These are phyloP conservation scores for Eretmochelys imbricata DNA, from an alignment of 2,113 vertebrate species.

Conservation along the genomic window DNA sequence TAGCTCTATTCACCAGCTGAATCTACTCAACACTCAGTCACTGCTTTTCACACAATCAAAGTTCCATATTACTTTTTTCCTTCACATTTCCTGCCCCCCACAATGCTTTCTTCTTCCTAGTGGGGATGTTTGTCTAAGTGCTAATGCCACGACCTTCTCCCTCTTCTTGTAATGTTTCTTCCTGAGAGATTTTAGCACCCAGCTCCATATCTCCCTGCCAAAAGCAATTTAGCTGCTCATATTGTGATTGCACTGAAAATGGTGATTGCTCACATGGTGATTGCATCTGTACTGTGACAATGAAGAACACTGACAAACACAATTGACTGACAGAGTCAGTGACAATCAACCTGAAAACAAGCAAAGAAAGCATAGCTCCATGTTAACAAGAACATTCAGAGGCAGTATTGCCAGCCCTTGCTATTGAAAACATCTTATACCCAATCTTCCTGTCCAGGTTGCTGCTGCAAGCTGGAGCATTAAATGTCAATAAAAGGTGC, in stretches of 20 bases:
- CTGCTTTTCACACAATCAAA: not conserved
- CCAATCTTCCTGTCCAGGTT: not conserved
- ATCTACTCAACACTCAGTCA: not conserved
- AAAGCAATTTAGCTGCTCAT: not conserved
- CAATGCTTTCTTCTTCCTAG: accelerated
- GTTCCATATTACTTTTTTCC: not conserved
- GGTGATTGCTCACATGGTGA: not conserved
- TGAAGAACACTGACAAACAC: not conserved
- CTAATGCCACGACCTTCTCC: accelerated
- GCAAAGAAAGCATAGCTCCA: not conserved
- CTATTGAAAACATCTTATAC: not conserved
- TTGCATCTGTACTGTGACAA: not conserved
- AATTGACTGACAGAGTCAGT: not conserved
- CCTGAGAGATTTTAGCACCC: not conserved
- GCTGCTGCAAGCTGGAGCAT: not conserved
- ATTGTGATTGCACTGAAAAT: not conserved
- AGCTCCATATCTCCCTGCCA: not conserved
- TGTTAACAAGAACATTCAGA: not conserved
- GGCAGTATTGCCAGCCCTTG: not conserved
- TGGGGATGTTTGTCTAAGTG: not conserved
- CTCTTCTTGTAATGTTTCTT: not conserved
- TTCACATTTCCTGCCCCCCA: not conserved
- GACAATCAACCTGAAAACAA: not conserved
- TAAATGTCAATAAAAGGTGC: not conserved
- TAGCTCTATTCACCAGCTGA: not conserved